Evolutionary conservation across 2,888 invertebrate genomes (phyloP).

Genomic region (Cloeon dipterum): DNA sequence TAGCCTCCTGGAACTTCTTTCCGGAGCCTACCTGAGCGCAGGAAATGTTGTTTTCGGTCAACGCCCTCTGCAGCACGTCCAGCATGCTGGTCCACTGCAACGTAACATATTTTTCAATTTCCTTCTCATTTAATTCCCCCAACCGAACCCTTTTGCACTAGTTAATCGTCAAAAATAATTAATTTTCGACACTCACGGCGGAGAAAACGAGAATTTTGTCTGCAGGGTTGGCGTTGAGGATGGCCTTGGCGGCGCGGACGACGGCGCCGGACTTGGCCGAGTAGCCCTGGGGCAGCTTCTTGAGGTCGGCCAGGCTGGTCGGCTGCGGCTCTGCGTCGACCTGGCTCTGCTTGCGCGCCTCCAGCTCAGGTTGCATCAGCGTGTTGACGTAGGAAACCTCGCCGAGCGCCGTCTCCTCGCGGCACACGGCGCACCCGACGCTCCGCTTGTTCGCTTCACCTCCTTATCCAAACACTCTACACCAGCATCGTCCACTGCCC

Average conservation of each 20-base stretch:
- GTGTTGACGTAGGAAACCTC: slow-evolving; percentile 24
- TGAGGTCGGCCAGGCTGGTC: not conserved
- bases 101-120: not conserved
- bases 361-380: not conserved
- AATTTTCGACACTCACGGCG: slow-evolving; percentile 17
- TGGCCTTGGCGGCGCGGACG: slow-evolving; percentile 27
- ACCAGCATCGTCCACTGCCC: slow-evolving; percentile 53
- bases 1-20: slow-evolving; percentile 18
- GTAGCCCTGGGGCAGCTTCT: slow-evolving; percentile 33
- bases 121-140: not conserved
- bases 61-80: slow-evolving; percentile 24
- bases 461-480: slow-evolving; percentile 32
- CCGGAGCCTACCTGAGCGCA: slow-evolving; percentile 15
- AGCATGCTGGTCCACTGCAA: slow-evolving; percentile 3
- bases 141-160: too few relatives aligned
- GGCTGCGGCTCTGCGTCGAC: too few relatives aligned
- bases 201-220: slow-evolving; percentile 55
- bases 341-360: not conserved
- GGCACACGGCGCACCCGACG: slow-evolving; percentile 32
- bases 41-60: slow-evolving; percentile 26
- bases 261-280: slow-evolving; percentile 46
- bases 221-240: slow-evolving; percentile 24
- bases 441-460: slow-evolving; percentile 13
- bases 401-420: slow-evolving; percentile 22
- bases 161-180: not conserved